phyloP scores from a whole-genome alignment of 2,888 invertebrate species.

The Sarcophaga variegata region DNA sequence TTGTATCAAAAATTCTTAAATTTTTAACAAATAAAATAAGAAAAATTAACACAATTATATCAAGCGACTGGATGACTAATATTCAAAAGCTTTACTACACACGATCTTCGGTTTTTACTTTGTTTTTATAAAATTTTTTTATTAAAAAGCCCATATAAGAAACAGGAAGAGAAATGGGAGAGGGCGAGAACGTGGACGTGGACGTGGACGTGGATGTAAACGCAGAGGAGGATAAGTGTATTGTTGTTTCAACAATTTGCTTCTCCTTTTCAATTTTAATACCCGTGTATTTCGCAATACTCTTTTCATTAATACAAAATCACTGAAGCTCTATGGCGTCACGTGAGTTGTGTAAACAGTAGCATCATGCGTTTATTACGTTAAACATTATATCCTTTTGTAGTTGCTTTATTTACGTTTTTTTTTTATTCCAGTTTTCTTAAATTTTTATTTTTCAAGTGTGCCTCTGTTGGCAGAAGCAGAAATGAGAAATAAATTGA shows the following conservation, averaged over 20 bases:
- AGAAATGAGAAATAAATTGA: conserved; percentile 67
- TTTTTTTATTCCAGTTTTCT: conserved; percentile 29
- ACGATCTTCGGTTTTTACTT: no score
- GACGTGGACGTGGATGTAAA: no score
- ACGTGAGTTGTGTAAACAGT: conserved; percentile 70
- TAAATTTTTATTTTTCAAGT: conserved; percentile 62
- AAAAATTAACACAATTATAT: no score
- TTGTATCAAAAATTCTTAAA: no score
- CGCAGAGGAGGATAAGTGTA: neutral
- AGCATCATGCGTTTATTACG: conserved; percentile 68
- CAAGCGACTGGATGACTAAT: no score
- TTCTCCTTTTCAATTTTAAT: conserved; percentile 24
- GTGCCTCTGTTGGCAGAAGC: conserved; percentile 28
- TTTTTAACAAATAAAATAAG: no score
- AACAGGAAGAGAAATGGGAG: no score
- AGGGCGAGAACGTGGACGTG: no score
- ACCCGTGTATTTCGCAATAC: conserved; percentile 29
- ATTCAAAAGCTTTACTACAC: no score
- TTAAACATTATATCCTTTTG: conserved; percentile 19
- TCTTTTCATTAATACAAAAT: conserved; percentile 67
- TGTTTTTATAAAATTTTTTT: no score
- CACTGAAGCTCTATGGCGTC: conserved; percentile 64
- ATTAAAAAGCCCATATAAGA: no score
- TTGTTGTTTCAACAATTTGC: neutral
- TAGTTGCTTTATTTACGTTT: neutral